A percentile compares a stretch with the other conserved stretches of the same genome.
phyloP scores from a whole-genome alignment of 2,888 invertebrate genomes.

The Idaea biselata region DNA sequence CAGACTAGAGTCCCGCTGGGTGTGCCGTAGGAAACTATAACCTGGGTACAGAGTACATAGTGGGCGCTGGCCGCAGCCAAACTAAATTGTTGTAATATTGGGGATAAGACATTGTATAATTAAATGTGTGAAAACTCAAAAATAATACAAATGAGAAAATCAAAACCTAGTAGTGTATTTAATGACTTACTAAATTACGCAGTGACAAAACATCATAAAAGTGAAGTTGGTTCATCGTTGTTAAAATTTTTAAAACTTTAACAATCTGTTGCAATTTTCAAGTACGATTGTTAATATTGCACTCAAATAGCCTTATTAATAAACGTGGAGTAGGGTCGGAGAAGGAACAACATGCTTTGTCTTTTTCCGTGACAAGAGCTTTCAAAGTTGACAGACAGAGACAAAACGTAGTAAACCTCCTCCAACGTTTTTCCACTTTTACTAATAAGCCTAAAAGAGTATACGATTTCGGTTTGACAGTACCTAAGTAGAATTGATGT shows the following conservation, averaged over 20 bases:
- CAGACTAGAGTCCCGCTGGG: conserved; percentile 45
- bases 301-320: neutral
- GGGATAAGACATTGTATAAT: conserved; percentile 37
- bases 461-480: too few relatives aligned
- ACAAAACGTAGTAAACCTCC: too few relatives aligned
- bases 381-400: too few relatives aligned
- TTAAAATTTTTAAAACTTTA: neutral
- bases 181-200: neutral
- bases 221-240: neutral
- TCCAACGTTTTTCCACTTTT: too few relatives aligned
- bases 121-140: neutral
- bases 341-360: too few relatives aligned
- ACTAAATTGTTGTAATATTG: conserved; percentile 46
- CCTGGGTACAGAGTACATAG: conserved; percentile 35
- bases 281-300: neutral
- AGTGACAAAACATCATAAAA: neutral
- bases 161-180: neutral
- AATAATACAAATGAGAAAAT: conserved; percentile 2
- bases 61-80: conserved; percentile 63
- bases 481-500: too few relatives aligned
- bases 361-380: too few relatives aligned
- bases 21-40: conserved; percentile 53
- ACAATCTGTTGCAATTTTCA: neutral
- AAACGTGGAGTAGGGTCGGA: too few relatives aligned
- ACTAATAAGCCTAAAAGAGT: too few relatives aligned